Evolutionary conservation across 2,888 invertebrate species (phyloP).

Genomic region (Chloromyia formosa): DNA sequence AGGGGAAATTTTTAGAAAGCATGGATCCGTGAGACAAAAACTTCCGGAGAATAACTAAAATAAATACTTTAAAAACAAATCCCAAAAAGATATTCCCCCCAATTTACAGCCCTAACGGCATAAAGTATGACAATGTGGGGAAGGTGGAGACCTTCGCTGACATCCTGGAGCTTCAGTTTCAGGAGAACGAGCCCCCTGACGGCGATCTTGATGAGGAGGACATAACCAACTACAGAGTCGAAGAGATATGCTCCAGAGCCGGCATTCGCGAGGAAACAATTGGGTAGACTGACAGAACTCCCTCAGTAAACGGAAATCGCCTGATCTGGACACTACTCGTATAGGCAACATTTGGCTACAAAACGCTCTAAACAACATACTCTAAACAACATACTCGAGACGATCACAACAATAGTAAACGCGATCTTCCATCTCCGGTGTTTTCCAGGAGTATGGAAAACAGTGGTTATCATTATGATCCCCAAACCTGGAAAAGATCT

Average conservation of each 20-base stretch:
- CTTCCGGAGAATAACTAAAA: neutral
- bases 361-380: neutral
- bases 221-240: neutral
- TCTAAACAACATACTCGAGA: too few species aligned
- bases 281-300: neutral
- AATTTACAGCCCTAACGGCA: neutral
- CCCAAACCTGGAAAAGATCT: conserved; percentile 30
- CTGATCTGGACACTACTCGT: neutral
- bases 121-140: neutral
- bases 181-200: neutral
- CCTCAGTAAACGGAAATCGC: neutral
- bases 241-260: neutral
- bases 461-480: too few species aligned
- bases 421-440: neutral
- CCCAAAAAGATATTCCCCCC: neutral
- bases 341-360: neutral
- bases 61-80: too few species aligned
- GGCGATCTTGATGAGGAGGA: neutral
- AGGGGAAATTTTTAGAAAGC: neutral
- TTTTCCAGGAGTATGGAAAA: too few species aligned
- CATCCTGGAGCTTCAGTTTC: neutral
- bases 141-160: neutral
- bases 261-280: neutral
- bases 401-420: neutral
- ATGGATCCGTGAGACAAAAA: neutral